A percentile compares a stretch with the other conserved stretches of the same genome.
These are phyloP conservation scores for Fragum whitleyi DNA, from an alignment of 2,888 invertebrate genomes.

Conservation along the genomic window DNA sequence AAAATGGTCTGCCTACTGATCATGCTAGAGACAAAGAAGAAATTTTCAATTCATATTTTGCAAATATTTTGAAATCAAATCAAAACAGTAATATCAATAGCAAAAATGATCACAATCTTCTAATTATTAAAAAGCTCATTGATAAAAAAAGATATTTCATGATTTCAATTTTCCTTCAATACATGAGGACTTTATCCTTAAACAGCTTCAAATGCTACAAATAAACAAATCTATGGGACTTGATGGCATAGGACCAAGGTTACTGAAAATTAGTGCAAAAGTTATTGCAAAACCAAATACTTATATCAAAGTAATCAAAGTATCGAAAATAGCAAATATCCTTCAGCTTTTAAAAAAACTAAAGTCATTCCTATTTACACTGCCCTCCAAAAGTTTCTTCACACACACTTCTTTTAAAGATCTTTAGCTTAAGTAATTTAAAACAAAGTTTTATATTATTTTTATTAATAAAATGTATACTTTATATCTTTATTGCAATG, in stretches of 20 bases:
- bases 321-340: background rate
- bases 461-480: too few relatives aligned
- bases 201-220: background rate
- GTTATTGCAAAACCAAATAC: constrained; percentile 25
- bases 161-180: background rate
- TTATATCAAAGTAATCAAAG: background rate
- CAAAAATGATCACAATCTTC: background rate
- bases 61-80: background rate
- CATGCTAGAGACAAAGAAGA: background rate
- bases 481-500: too few relatives aligned
- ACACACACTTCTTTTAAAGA: too few relatives aligned
- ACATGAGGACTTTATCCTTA: background rate
- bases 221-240: background rate
- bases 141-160: background rate
- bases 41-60: background rate
- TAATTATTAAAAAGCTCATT: background rate
- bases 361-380: constrained; percentile 18
- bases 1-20: background rate
- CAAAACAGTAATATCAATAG: background rate
- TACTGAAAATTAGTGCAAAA: too few relatives aligned
- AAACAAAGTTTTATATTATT: too few relatives aligned
- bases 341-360: constrained; percentile 13
- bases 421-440: too few relatives aligned
- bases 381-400: too few relatives aligned
- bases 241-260: constrained; percentile 1